A percentile compares a stretch with the other conserved stretches of the same genome.
Conservation (phyloP, 64 coral and sea anemone genomes). For the Actinia equina region DNA sequence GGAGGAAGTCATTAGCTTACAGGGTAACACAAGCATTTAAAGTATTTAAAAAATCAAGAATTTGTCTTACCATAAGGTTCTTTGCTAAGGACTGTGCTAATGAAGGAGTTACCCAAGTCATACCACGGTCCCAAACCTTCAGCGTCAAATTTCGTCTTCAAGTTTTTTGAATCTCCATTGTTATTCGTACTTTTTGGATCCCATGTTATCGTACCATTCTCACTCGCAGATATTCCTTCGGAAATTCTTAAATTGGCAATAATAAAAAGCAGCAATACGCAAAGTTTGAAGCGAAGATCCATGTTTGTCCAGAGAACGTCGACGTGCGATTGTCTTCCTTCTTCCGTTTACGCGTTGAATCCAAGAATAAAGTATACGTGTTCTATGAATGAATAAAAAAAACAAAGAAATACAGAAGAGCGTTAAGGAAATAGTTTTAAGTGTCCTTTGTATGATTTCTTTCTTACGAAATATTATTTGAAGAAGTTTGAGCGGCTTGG, state of each 20-base stretch:
- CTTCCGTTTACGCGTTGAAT: not conserved
- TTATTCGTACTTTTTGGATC: not conserved
- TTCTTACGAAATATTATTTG: not conserved
- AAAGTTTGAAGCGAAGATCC: not conserved
- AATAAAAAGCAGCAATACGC: not conserved
- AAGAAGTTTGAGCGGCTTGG: not conserved
- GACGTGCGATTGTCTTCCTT: not conserved
- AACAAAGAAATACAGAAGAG: not conserved
- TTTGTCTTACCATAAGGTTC: slow-evolving; percentile 66
- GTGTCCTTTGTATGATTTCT: not conserved
- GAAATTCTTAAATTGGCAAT: not conserved
- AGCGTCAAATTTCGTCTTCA: slow-evolving; percentile 49
- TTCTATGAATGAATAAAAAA: not conserved
- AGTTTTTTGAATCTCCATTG: not conserved
- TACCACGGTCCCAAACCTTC: slow-evolving; percentile 82
- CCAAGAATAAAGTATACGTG: not conserved
- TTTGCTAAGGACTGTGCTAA: slow-evolving; percentile 74
- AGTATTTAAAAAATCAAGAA: not conserved
- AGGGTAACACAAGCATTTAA: not conserved
- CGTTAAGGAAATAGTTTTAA: not conserved
- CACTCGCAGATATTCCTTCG: not conserved
- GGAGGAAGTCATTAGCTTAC: not conserved
- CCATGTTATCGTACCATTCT: not conserved
- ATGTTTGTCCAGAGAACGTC: not conserved
- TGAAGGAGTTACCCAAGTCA: slow-evolving; percentile 51